Base-by-base conservation (phyloP, 2,888 invertebrate genomes). In the Andrena fulva region DNA sequence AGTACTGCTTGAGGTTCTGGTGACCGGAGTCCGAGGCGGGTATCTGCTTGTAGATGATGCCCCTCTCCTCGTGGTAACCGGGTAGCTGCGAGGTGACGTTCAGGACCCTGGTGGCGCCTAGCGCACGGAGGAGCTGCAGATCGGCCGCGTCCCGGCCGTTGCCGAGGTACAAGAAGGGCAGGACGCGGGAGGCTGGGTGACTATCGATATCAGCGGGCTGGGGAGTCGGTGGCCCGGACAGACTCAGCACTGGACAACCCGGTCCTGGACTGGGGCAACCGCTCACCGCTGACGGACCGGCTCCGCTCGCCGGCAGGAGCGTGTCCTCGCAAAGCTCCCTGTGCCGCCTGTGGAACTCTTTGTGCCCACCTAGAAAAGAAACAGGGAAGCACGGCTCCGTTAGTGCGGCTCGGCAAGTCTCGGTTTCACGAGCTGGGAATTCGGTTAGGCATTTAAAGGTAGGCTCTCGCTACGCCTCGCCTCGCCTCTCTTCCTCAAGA, bases 1-100 rank as follows among this genome's bases (percentile, higher is more conserved):
- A 98, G 95, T 97, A 97, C 95, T 97, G 97, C 91, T 97, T 97
- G 82, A 98, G 96, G 95, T 98, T 98, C 94, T 98, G 97, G 92
- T 97, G 97, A 68, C 97, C 96, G 85, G 97, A 97, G 95, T 98
- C 98, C 82, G 96, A 96, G 88, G 97, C 98, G 77, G 97, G 97
- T 93, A 98, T 96, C 93, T 97, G 96, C 94, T 96, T 96, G 94
- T 97, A 97, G 80, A 95, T 95, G 90, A 96, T 96, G 80, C 96
- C 96, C 86, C 95, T 94, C 85, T 95, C 95, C 93, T 96, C 96
- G 94, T 96, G 96, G 93, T 96, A 96, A 81, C 96, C 96, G 77
- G 97, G 96, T 91, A 96, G 94, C 93, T 97, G 96, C 91, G 97
- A 96, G 92, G 97, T 97, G 89, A 97, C 97, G 94, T 97, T 97